Percentiles rank a stretch among this genome's conserved stretches.
These are phyloP conservation scores for Lordiphosa fenestrarum DNA, from an alignment of 2,888 invertebrate genomes.

Conservation along the genomic window DNA sequence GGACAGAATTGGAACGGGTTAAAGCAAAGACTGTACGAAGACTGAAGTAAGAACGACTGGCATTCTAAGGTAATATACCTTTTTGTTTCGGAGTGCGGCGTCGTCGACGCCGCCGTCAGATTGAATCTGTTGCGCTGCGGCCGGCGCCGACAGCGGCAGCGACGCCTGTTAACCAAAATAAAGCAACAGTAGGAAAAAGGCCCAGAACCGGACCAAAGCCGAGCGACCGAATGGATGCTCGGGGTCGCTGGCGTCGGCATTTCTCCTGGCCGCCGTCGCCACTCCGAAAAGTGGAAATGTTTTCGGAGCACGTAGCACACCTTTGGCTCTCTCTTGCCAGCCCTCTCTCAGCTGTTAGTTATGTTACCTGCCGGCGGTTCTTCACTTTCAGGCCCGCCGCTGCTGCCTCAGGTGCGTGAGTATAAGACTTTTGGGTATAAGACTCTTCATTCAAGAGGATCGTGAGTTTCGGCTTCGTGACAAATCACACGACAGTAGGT, in stretches of 20 bases:
- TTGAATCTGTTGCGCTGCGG: conserved; percentile 59
- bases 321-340: conserved; percentile 18
- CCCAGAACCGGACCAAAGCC: conserved; percentile 66
- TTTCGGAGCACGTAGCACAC: conserved; percentile 48
- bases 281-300: conserved; percentile 48
- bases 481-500: conserved; percentile 38
- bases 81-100: conserved; percentile 78
- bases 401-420: conserved; percentile 59
- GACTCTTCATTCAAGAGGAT: conserved; percentile 7
- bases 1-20: conserved; percentile 82
- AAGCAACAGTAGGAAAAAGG: conserved; percentile 62
- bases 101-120: conserved; percentile 39
- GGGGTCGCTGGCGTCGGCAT: conserved; percentile 42
- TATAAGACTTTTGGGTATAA: conserved; percentile 60
- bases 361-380: conserved; percentile 14
- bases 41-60: conserved; percentile 81
- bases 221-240: conserved; percentile 35
- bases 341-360: conserved; percentile 7
- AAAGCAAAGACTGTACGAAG: conserved; percentile 82
- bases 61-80: conserved; percentile 81
- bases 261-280: conserved; percentile 55
- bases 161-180: conserved; percentile 69
- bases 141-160: conserved; percentile 20
- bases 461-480: conserved; percentile 35
- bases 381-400: conserved; percentile 36